Percentiles rank a stretch among this genome's conserved stretches.
Evolutionary conservation across 2,113 vertebrate genomes (phyloP).

Genomic region (Spea multiplicata): DNA sequence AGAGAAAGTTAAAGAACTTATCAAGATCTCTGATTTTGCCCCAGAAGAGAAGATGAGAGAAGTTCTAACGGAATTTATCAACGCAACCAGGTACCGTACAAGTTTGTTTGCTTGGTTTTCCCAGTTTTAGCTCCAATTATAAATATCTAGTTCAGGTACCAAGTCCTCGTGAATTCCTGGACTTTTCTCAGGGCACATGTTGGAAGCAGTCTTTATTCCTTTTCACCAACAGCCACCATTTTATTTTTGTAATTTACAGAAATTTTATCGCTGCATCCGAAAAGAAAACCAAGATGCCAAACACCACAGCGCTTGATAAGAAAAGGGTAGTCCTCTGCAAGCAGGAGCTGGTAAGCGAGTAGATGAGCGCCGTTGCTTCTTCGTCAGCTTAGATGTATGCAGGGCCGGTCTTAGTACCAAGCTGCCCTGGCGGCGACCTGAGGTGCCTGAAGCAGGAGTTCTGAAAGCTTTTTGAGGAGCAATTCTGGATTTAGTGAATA

Average conservation of each 20-base stretch:
- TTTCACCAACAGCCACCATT: neutral
- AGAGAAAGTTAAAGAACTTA: slow-evolving; percentile 66
- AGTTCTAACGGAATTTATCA: slow-evolving; percentile 70
- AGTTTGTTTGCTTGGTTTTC: no score
- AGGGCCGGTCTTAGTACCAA: no score
- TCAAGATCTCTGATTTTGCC: slow-evolving; percentile 70
- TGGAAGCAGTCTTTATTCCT: slow-evolving; percentile 17
- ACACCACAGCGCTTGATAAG: slow-evolving; percentile 85
- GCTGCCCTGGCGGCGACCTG: no score
- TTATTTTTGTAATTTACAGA: slow-evolving; percentile 57
- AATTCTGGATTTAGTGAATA: no score
- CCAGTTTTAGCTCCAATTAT: no score
- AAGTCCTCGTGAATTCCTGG: no score
- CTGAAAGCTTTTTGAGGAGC: no score
- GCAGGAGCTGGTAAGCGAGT: slow-evolving; percentile 82
- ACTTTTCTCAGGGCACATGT: neutral
- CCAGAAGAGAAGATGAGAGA: slow-evolving; percentile 67
- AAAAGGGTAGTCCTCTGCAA: slow-evolving; percentile 84
- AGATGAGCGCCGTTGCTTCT: no score
- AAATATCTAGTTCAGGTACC: no score
- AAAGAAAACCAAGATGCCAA: slow-evolving; percentile 70
- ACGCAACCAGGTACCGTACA: slow-evolving; percentile 76
- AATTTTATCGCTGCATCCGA: slow-evolving; percentile 73
- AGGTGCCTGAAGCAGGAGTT: no score
- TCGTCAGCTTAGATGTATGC: no score